Conservation (phyloP, 2,797 vertebrate species). For the Pristis pectinata region DNA sequence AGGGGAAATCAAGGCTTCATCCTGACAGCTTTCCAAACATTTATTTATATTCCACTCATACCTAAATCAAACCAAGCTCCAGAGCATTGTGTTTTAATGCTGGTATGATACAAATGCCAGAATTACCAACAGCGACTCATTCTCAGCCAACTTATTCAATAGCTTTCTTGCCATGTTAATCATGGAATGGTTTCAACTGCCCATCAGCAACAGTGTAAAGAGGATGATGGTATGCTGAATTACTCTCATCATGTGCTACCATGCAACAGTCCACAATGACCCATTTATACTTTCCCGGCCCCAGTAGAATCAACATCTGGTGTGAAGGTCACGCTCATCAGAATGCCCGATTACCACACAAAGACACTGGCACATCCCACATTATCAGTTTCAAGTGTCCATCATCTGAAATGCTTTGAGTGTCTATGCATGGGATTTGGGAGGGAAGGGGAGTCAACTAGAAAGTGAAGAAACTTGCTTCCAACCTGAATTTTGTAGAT, state of each 20-base stretch:
- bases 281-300: background rate
- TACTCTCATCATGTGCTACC: background rate
- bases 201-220: background rate
- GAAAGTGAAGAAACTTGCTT: too few relatives aligned
- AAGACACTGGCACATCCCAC: background rate
- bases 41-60: constrained; percentile 19
- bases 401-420: background rate
- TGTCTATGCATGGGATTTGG: background rate
- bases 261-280: background rate
- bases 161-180: background rate
- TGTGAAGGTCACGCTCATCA: background rate
- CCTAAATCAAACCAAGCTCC: background rate
- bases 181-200: background rate
- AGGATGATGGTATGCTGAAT: background rate
- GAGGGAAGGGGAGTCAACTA: background rate
- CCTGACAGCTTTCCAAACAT: background rate
- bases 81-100: background rate
- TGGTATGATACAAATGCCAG: background rate
- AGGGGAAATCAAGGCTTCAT: constrained; percentile 27
- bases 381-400: background rate
- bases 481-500: background rate
- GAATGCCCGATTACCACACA: background rate
- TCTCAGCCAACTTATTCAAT: background rate
- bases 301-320: background rate
- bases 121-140: background rate